Conservation (phyloP, 2,113 vertebrate genomes). For the Ahaetulla prasina region DNA sequence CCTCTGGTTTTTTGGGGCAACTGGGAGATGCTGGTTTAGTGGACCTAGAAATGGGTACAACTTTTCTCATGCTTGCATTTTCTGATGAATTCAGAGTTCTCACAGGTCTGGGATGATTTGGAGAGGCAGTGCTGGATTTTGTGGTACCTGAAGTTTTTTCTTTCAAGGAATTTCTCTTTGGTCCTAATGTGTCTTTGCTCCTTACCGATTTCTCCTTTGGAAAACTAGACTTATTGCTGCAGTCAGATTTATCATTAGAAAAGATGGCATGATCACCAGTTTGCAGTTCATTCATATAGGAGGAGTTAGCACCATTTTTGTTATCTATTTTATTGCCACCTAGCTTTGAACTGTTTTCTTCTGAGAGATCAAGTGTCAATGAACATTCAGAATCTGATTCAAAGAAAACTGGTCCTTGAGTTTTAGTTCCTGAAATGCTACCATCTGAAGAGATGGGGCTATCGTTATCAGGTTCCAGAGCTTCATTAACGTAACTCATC, state of each 20-base stretch:
- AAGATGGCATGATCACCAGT: slow-evolving; percentile 58
- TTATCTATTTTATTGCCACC: slow-evolving; percentile 42
- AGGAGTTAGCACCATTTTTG: slow-evolving; percentile 25
- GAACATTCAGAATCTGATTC: slow-evolving; percentile 87
- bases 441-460: slow-evolving; percentile 72
- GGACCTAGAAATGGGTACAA: slow-evolving; percentile 84
- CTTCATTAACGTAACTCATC: slow-evolving; percentile 56
- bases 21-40: slow-evolving; percentile 55
- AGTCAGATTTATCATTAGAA: slow-evolving; percentile 56
- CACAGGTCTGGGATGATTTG: slow-evolving; percentile 60
- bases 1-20: slow-evolving; percentile 66
- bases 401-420: slow-evolving; percentile 60
- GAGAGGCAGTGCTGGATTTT: slow-evolving; percentile 47
- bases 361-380: slow-evolving; percentile 82
- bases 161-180: slow-evolving; percentile 66
- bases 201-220: slow-evolving; percentile 57
- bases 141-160: slow-evolving; percentile 49
- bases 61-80: slow-evolving; percentile 84
- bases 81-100: slow-evolving; percentile 79
- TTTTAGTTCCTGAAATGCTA: slow-evolving; percentile 68
- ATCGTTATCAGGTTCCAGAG: slow-evolving; percentile 71
- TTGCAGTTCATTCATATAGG: slow-evolving; percentile 37
- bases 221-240: slow-evolving; percentile 21
- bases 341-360: slow-evolving; percentile 67
- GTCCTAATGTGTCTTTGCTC: slow-evolving; percentile 62